These are phyloP conservation scores for Gisinianus flammeolus DNA, from an alignment of 2,888 invertebrate genomes.

Conservation along the genomic window DNA sequence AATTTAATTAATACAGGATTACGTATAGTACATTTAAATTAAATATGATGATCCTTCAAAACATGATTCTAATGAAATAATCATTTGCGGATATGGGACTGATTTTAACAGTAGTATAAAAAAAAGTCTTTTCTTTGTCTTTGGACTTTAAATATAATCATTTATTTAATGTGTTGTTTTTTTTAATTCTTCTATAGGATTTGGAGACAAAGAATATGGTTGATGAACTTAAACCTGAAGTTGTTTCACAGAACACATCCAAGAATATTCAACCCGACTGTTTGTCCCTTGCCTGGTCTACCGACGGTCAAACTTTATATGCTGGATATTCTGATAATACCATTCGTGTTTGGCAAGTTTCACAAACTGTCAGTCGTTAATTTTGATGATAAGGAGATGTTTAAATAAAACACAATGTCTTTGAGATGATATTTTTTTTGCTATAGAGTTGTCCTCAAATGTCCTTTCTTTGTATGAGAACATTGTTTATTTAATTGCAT, in stretches of 20 bases:
- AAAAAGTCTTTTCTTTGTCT: too few species aligned
- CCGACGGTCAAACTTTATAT: conserved; percentile 98
- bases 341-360: conserved; percentile 98
- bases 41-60: conserved; percentile 28
- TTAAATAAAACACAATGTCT: conserved; percentile 19
- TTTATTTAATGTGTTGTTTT: background rate
- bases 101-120: conserved; percentile 17
- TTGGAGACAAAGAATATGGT: conserved; percentile 99
- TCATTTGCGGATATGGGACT: conserved; percentile 52
- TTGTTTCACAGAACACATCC: conserved; percentile 72
- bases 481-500: too few species aligned
- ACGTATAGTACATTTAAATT: too few species aligned
- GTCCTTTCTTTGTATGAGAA: too few species aligned
- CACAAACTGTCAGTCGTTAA: conserved; percentile 50
- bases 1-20: background rate
- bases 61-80: conserved; percentile 24
- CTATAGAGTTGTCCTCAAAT: background rate
- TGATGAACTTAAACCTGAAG: conserved; percentile 96
- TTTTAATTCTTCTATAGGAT: conserved; percentile 69
- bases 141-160: background rate
- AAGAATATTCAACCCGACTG: conserved; percentile 95
- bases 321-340: conserved; percentile 98
- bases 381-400: conserved; percentile 21
- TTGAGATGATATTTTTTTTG: conserved; percentile 6
- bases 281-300: conserved; percentile 97